Percentiles rank a stretch among this genome's conserved stretches.
Evolutionary conservation across 2,888 invertebrate genomes (phyloP).

Genomic region (Drymonia ruficornis): DNA sequence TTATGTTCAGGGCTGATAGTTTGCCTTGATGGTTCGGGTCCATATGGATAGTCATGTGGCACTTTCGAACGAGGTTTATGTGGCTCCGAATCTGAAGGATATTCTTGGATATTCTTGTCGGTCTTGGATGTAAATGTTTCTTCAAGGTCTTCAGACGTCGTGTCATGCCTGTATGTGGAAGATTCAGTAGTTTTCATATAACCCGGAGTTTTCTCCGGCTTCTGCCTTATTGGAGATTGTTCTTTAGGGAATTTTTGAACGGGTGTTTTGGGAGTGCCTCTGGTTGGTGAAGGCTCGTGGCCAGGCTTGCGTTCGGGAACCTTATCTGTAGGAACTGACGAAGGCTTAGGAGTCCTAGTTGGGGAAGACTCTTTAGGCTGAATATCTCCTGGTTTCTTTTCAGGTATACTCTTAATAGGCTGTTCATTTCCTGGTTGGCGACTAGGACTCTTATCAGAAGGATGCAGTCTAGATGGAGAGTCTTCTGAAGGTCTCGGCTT

Average conservation of each 20-base stretch:
- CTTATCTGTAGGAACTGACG: not conserved
- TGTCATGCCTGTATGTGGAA: not conserved
- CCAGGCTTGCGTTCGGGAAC: not conserved
- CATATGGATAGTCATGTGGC: not conserved
- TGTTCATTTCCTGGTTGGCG: conserved; percentile 6
- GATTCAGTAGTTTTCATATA: conserved; percentile 7
- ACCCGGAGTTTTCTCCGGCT: not conserved
- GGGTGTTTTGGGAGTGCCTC: not conserved
- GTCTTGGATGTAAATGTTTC: conserved; percentile 13
- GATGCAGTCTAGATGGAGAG: conserved; percentile 13
- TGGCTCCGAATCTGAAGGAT: conserved; percentile 1
- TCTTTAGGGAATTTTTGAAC: not conserved
- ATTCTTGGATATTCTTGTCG: conserved; percentile 12
- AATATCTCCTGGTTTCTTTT: conserved; percentile 6
- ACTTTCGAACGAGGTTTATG: not conserved
- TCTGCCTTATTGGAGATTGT: not conserved
- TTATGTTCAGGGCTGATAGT: conserved; percentile 15
- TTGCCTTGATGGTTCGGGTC: not conserved
- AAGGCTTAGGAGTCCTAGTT: not conserved
- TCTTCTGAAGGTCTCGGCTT: conserved; percentile 8
- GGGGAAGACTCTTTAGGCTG: not conserved
- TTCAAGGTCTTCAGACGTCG: conserved; percentile 16
- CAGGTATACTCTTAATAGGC: conserved; percentile 7
- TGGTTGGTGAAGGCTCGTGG: not conserved
- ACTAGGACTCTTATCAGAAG: conserved; percentile 8